Conservation (phyloP, 2,888 invertebrate genomes). For the Baccha elongata region DNA sequence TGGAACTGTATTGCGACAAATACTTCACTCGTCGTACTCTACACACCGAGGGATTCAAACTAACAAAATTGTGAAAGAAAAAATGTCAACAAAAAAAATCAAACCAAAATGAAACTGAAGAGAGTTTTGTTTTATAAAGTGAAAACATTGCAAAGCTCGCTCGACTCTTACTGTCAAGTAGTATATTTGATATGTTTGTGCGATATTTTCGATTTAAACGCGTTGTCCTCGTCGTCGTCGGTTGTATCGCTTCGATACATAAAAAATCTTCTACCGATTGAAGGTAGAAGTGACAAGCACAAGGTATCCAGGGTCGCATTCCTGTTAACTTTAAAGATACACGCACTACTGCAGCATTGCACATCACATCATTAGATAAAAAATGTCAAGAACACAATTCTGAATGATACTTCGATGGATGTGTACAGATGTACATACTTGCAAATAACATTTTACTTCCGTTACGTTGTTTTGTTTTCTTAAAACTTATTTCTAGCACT, state of each 20-base stretch:
- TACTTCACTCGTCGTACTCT: neutral
- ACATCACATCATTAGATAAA: too few species aligned
- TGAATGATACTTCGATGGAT: too few species aligned
- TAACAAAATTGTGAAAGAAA: slow-evolving; percentile 18
- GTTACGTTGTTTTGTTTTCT: too few species aligned
- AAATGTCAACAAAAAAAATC: slow-evolving; percentile 16
- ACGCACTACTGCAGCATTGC: too few species aligned
- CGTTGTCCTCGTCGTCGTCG: neutral
- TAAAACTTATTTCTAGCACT: too few species aligned
- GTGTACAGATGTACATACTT: too few species aligned
- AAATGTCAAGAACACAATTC: too few species aligned
- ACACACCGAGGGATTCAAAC: neutral
- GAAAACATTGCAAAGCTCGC: slow-evolving; percentile 44
- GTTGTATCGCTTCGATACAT: neutral
- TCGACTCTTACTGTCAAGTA: slow-evolving; percentile 1
- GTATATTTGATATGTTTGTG: slow-evolving; percentile 55
- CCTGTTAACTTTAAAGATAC: too few species aligned
- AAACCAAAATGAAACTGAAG: slow-evolving; percentile 52
- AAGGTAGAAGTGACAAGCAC: neutral
- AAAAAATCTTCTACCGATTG: neutral
- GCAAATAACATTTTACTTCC: too few species aligned
- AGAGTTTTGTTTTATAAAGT: slow-evolving; percentile 59
- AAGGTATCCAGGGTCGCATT: neutral
- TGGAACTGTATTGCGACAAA: neutral
- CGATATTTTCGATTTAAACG: slow-evolving; percentile 45